Evolutionary conservation across 2,888 invertebrate genomes (phyloP), one percentile per base, ranked within the genome.

Genomic region (Oligia latruncula): DNA sequence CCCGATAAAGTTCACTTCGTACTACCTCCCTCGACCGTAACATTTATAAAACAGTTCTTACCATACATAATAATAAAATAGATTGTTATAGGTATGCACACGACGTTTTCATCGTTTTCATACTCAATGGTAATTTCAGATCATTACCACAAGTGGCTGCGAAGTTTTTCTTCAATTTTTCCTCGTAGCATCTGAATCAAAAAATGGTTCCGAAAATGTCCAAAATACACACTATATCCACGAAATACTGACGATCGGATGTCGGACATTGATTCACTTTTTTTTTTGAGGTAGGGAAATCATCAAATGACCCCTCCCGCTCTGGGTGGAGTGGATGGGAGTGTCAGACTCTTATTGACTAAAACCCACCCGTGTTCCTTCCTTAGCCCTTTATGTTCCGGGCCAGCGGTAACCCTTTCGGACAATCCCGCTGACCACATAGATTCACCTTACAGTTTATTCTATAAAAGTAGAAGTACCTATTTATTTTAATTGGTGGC

Each of bases 61-160:
- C 9, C 58, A 23, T 23, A 58, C 58, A 58, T 58, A 58, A 23
- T 58, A 23, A 52, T 40, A 40, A 74, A 67, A 6, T 58, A 23
- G 23, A 23, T 55, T 23, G 8, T 23, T 55, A 23, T 29, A 29
- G 29, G 29, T 29, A 29, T 15, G n/a, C 2, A 67, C 60, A 62
- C 29, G 15, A 52, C n/a, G 68, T n/a, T 70, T 70, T 70, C 35
- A 52, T 29, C n/a, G 68, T n/a, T 70, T 70, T 70, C 35, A 52
- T 29, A 71, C 43, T 43, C 20, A 74, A 71, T 55, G 55, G 3
- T 43, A 43, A 71, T 74, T 73, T 71, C 55, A 74, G 71, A 74
- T 29, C 9, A 29, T 29, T 29, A 52, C 11, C 9, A 23, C 23
- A 35, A n/a, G n/a, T 64, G 46, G 23, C n/a, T 74, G 13, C 13